These are phyloP conservation scores for western clawed frog (Xenopus tropicalis) DNA, from an alignment of 2,113 vertebrate species.

Conservation along the genomic window DNA sequence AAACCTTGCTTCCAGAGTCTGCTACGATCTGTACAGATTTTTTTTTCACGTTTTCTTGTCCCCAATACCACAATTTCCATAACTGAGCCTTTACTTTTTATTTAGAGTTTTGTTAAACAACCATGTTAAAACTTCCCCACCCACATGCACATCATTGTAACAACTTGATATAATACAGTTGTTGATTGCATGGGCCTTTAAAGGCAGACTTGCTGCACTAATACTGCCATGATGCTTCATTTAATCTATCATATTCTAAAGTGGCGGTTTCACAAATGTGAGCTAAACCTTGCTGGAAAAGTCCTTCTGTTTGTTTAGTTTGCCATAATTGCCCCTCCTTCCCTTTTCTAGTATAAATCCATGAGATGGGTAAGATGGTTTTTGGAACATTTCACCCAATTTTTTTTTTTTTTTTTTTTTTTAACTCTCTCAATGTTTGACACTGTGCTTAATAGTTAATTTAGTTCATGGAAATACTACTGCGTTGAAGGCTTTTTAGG, in stretches of 20 bases:
- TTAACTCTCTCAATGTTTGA: conserved; percentile 72
- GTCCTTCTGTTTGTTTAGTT: conserved; percentile 60
- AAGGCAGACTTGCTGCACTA: conserved; percentile 72
- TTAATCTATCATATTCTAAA: conserved; percentile 73
- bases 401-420: conserved; percentile 62
- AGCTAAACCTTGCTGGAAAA: conserved; percentile 73
- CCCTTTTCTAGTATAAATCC: conserved; percentile 63
- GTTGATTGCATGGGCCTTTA: conserved; percentile 74
- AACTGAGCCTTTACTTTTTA: conserved; percentile 52
- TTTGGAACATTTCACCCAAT: conserved; percentile 68
- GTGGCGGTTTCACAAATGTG: conserved; percentile 75
- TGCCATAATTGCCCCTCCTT: conserved; percentile 37
- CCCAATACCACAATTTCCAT: conserved; percentile 7
- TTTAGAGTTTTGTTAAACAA: conserved; percentile 2
- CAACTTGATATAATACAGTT: conserved; percentile 66
- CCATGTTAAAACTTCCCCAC: not conserved
- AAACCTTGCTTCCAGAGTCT: conserved; percentile 77
- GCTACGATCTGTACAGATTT: conserved; percentile 72
- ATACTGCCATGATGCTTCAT: conserved; percentile 77
- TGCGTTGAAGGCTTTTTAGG: conserved; percentile 89
- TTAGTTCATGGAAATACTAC: conserved; percentile 86
- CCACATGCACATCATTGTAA: conserved; percentile 54
- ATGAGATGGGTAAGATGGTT: conserved; percentile 71
- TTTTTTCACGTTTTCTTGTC: conserved; percentile 25
- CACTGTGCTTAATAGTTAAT: conserved; percentile 86